Evolutionary conservation across 2,888 invertebrate species (phyloP).

Genomic region (Coronaproctus castanopsis): DNA sequence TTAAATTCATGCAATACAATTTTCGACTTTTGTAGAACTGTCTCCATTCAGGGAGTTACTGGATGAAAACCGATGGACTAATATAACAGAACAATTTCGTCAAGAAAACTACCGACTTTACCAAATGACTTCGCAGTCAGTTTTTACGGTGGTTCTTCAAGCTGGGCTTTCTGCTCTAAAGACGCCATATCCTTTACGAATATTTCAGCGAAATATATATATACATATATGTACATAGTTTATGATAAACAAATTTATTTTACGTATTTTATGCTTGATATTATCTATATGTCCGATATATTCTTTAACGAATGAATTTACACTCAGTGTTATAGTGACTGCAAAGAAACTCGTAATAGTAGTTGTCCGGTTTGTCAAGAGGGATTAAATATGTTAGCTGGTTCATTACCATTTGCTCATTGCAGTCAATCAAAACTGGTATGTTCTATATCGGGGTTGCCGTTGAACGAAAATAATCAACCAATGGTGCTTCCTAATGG

Average conservation of each 20-base stretch:
- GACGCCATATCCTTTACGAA: slow-evolving; percentile 53
- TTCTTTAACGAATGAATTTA: too few relatives aligned
- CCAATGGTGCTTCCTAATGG: slow-evolving; percentile 98
- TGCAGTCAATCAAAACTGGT: slow-evolving; percentile 88
- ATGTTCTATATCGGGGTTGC: slow-evolving; percentile 70
- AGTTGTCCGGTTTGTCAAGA: slow-evolving; percentile 86
- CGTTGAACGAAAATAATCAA: slow-evolving; percentile 91
- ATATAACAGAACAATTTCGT: slow-evolving; percentile 72
- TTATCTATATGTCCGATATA: too few relatives aligned
- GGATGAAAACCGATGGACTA: slow-evolving; percentile 44
- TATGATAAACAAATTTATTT: too few relatives aligned
- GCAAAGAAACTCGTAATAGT: slow-evolving; percentile 44
- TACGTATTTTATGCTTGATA: background rate
- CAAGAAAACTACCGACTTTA: slow-evolving; percentile 84
- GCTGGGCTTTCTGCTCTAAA: slow-evolving; percentile 88
- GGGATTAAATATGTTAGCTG: slow-evolving; percentile 67
- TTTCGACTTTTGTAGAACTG: slow-evolving; percentile 23
- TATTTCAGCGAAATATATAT: background rate
- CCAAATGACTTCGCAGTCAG: slow-evolving; percentile 75
- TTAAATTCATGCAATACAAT: too few relatives aligned
- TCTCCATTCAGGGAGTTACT: slow-evolving; percentile 31
- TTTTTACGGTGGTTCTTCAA: slow-evolving; percentile 77
- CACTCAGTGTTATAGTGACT: slow-evolving; percentile 49
- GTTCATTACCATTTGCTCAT: slow-evolving; percentile 77
- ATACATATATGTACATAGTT: slow-evolving; percentile 1